Conservation (phyloP, 2,888 invertebrate genomes). For the Drosophila diplacantha region DNA sequence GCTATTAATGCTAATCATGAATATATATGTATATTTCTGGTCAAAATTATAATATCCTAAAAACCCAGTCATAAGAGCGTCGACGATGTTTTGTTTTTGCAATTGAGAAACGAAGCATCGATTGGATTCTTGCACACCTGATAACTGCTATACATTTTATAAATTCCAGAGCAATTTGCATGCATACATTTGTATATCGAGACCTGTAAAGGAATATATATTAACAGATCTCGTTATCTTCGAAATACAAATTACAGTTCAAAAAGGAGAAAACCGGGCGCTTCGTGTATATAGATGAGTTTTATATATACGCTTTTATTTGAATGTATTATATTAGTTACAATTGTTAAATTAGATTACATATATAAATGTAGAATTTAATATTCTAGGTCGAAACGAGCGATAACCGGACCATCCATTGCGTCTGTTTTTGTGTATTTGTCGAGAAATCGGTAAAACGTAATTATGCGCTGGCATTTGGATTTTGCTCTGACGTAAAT, state of each 20-base stretch:
- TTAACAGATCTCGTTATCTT: too few relatives aligned
- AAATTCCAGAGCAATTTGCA: too few relatives aligned
- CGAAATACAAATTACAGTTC: neutral
- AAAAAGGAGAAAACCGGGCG: neutral
- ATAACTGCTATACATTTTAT: too few relatives aligned
- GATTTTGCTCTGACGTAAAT: slow-evolving; percentile 35
- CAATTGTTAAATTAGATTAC: slow-evolving; percentile 57
- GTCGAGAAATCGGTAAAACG: slow-evolving; percentile 30
- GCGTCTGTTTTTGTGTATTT: neutral
- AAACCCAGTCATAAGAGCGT: too few relatives aligned
- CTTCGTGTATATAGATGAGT: slow-evolving; percentile 9
- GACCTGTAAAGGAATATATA: too few relatives aligned
- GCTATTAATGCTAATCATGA: too few relatives aligned
- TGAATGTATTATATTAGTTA: slow-evolving; percentile 51
- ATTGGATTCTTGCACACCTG: too few relatives aligned
- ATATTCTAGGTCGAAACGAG: slow-evolving; percentile 58
- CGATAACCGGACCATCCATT: slow-evolving; percentile 26
- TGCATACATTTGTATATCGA: too few relatives aligned
- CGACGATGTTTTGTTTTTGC: too few relatives aligned
- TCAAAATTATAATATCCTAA: too few relatives aligned
- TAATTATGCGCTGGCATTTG: slow-evolving; percentile 24
- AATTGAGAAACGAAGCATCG: too few relatives aligned
- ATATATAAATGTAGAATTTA: slow-evolving; percentile 15
- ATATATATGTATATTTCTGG: too few relatives aligned
- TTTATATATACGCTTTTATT: slow-evolving; percentile 42